Conservation (phyloP, 2,113 vertebrate species). For the Paralichthys olivaceus region DNA sequence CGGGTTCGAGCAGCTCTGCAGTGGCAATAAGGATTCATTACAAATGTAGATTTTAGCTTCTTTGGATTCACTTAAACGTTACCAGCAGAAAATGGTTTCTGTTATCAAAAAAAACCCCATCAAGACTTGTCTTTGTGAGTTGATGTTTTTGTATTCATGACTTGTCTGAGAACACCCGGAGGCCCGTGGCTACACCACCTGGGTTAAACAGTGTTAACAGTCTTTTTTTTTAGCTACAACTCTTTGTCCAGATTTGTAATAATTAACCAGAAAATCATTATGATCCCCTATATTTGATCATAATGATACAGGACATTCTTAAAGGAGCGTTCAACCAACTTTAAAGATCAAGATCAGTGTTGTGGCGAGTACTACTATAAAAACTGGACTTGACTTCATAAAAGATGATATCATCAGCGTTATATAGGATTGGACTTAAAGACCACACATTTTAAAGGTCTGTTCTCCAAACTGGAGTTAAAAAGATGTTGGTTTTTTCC, state of each 20-base stretch:
- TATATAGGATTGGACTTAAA: background rate
- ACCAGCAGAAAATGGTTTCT: background rate
- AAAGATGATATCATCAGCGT: background rate
- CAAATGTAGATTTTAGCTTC: background rate
- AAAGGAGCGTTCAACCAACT: background rate
- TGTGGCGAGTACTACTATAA: background rate
- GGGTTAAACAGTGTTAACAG: background rate
- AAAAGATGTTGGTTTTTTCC: background rate
- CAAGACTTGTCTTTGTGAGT: background rate
- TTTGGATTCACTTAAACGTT: background rate
- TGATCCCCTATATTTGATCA: background rate
- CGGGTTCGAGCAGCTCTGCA: background rate
- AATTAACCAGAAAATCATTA: conserved; percentile 10
- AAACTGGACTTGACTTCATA: background rate
- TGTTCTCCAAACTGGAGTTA: background rate
- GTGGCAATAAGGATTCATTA: background rate
- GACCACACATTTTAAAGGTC: background rate
- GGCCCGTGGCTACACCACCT: background rate
- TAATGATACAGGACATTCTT: background rate
- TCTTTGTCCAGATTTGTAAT: conserved; percentile 7
- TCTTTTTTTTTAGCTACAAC: background rate
- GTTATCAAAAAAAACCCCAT: background rate
- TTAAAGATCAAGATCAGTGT: background rate
- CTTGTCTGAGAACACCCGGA: background rate
- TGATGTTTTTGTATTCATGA: background rate